These are phyloP conservation scores for Nyctereutes procyonoides DNA, from an alignment of 2,113 vertebrate genomes.

Conservation along the genomic window DNA sequence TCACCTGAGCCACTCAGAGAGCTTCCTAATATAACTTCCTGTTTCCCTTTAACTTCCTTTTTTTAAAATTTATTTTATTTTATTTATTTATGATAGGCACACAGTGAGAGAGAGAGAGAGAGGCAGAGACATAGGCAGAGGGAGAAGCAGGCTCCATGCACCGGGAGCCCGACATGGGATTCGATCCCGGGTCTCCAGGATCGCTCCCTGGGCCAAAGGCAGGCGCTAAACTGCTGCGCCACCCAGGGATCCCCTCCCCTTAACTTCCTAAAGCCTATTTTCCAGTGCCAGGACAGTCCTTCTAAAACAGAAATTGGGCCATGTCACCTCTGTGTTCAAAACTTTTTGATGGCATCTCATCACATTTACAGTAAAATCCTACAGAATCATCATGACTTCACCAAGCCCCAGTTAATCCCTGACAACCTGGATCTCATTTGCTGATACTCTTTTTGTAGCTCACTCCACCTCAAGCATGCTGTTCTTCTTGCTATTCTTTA, in stretches of 20 bases:
- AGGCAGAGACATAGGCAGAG: too few species aligned
- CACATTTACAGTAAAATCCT: slow-evolving; percentile 5
- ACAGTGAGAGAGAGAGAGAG: too few species aligned
- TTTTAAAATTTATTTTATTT: too few species aligned
- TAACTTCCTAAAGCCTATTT: not conserved
- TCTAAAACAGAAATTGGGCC: not conserved
- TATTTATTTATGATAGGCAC: too few species aligned
- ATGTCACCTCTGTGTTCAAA: not conserved
- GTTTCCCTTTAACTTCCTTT: not conserved
- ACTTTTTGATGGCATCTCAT: not conserved
- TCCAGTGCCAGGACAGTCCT: not conserved
- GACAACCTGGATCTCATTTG: not conserved
- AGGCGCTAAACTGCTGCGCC: too few species aligned
- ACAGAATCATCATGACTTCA: not conserved
- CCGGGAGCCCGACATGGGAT: too few species aligned
- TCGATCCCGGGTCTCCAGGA: too few species aligned
- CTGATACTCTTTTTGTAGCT: not conserved
- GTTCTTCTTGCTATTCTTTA: not conserved
- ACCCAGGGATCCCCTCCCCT: not conserved
- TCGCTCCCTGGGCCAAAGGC: too few species aligned
- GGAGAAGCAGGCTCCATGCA: too few species aligned
- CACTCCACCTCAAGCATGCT: not conserved
- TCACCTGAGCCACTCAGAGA: not conserved
- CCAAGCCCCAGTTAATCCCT: not conserved
- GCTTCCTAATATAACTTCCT: not conserved